phyloP scores from a whole-genome alignment of 2,113 vertebrate species.

The Agapornis roseicollis region DNA sequence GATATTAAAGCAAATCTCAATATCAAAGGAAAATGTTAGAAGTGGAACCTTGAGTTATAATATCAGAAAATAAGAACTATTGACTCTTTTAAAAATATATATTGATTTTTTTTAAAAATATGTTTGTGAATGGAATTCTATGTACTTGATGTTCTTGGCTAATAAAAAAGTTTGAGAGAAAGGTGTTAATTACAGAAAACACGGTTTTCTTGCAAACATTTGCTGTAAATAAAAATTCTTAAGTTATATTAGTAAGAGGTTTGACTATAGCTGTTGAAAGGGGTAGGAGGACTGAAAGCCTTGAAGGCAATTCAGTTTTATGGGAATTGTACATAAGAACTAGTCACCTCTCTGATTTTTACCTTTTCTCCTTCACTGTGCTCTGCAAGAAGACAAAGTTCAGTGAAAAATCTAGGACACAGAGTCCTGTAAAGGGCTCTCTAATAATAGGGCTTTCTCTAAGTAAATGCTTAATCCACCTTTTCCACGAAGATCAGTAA shows the following conservation, averaged over 20 bases:
- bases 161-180: not conserved
- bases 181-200: not conserved
- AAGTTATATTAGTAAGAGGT: not conserved
- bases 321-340: not conserved
- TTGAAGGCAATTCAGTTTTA: not conserved
- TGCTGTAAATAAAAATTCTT: not conserved
- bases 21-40: not conserved
- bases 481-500: not conserved
- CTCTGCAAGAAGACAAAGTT: not conserved
- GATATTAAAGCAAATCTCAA: not conserved
- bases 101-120: not conserved
- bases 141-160: not conserved
- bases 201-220: not conserved
- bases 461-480: not conserved
- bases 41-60: not conserved
- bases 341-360: not conserved
- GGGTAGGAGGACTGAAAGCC: not conserved
- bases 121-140: not conserved
- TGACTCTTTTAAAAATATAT: too few relatives aligned
- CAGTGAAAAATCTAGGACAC: not conserved
- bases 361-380: not conserved
- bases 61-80: constrained; percentile 10
- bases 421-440: not conserved
- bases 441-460: not conserved
- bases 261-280: not conserved